A percentile compares a stretch with the other conserved stretches of the same genome.
Evolutionary conservation across 2,113 vertebrate species (phyloP).

Genomic region (Phaethornis superciliosus): DNA sequence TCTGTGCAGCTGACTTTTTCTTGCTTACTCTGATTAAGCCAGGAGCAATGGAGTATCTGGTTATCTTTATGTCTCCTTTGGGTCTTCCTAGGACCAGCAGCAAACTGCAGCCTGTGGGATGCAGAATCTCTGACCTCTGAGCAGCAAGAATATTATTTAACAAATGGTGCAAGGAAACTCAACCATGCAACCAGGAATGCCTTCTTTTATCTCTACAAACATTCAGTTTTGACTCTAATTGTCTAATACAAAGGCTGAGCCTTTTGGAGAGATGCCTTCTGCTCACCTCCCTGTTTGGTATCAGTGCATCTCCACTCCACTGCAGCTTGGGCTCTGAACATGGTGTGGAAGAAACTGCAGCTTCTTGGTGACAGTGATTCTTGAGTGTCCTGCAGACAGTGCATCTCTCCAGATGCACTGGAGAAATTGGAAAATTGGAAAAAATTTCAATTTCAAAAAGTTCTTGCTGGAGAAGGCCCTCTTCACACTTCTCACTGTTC

Average conservation of each 20-base stretch:
- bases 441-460: neutral
- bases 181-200: neutral
- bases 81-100: neutral
- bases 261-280: neutral
- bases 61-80: neutral
- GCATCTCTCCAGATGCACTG: neutral
- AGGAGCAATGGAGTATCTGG: neutral
- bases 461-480: neutral
- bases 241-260: neutral
- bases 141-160: fast-evolving
- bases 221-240: neutral
- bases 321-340: neutral
- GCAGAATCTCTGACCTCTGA: neutral
- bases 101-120: neutral
- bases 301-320: neutral
- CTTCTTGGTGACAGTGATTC: neutral
- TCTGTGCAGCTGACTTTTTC: neutral
- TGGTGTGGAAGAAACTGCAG: neutral
- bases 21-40: neutral
- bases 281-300: neutral
- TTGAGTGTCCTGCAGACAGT: neutral
- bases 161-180: neutral
- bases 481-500: neutral
- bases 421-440: too few relatives aligned
- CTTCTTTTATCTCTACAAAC: neutral